These are phyloP conservation scores for Strigamia transsilvanica DNA, from an alignment of 2,888 invertebrate genomes.

Conservation along the genomic window DNA sequence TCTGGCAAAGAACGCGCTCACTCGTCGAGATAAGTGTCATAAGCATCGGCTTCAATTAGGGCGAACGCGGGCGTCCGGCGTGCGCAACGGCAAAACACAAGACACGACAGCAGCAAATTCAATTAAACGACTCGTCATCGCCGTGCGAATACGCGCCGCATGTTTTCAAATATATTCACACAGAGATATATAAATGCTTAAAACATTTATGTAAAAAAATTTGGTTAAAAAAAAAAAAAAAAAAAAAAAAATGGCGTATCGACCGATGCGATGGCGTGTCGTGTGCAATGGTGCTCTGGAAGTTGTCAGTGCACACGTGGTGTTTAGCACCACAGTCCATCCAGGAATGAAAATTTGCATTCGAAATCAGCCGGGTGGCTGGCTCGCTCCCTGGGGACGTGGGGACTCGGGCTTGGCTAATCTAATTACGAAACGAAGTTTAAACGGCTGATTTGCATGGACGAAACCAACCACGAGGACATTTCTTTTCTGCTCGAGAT, in stretches of 20 bases:
- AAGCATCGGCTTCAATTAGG: constrained; percentile 45
- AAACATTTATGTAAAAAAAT: neutral
- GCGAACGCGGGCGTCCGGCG: neutral
- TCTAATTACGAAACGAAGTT: constrained; percentile 52
- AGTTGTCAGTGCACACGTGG: constrained; percentile 41
- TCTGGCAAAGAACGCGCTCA: constrained; percentile 34
- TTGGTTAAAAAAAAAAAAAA: neutral
- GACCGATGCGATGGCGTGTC: neutral
- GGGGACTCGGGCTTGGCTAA: constrained; percentile 48
- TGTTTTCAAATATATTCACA: neutral
- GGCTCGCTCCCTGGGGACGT: constrained; percentile 42
- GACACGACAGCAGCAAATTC: constrained; percentile 31
- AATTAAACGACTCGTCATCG: constrained; percentile 21
- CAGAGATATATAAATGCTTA: neutral
- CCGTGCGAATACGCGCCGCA: neutral
- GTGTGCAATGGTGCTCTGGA: constrained; percentile 31
- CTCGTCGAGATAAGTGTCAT: constrained; percentile 43
- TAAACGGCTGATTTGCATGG: constrained; percentile 53
- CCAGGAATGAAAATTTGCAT: constrained; percentile 53
- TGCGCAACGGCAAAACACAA: neutral
- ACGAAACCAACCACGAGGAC: constrained; percentile 51
- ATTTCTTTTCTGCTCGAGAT: constrained; percentile 51
- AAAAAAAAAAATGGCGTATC: neutral
- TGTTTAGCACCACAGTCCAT: constrained; percentile 49
- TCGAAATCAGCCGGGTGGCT: constrained; percentile 48